Conservation (phyloP, 2,797 vertebrate species). For the Cynopterus sphinx region DNA sequence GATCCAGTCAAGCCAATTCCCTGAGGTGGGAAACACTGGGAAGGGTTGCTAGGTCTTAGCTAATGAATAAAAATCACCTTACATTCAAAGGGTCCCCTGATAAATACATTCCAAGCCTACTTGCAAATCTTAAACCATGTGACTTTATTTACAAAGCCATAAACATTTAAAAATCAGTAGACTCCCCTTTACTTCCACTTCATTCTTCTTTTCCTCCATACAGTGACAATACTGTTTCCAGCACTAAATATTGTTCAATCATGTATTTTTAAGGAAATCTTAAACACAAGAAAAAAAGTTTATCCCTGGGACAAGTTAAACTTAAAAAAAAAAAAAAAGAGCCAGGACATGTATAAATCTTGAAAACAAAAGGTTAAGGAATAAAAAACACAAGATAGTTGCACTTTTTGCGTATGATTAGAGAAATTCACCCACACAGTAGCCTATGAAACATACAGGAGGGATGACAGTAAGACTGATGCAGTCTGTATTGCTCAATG, state of each 20-base stretch:
- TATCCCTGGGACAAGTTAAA: background rate
- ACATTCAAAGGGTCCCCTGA: background rate
- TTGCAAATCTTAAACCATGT: background rate
- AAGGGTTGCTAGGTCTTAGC: background rate
- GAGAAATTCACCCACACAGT: background rate
- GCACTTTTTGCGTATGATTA: background rate
- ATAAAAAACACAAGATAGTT: background rate
- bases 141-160: background rate
- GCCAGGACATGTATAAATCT: background rate
- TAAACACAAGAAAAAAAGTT: background rate
- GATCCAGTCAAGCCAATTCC: background rate
- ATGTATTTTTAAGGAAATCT: background rate
- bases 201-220: background rate
- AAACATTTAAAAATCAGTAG: slow-evolving; percentile 17
- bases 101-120: background rate
- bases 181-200: background rate
- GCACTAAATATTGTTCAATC: background rate
- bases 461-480: background rate
- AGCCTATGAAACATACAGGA: background rate
- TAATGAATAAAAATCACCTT: background rate
- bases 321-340: background rate
- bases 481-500: background rate
- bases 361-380: background rate
- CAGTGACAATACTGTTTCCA: background rate
- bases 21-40: background rate